A percentile compares a stretch with the other conserved stretches of the same genome.
phyloP scores from a whole-genome alignment of 2,888 invertebrate genomes.

The Apodemia mormo region DNA sequence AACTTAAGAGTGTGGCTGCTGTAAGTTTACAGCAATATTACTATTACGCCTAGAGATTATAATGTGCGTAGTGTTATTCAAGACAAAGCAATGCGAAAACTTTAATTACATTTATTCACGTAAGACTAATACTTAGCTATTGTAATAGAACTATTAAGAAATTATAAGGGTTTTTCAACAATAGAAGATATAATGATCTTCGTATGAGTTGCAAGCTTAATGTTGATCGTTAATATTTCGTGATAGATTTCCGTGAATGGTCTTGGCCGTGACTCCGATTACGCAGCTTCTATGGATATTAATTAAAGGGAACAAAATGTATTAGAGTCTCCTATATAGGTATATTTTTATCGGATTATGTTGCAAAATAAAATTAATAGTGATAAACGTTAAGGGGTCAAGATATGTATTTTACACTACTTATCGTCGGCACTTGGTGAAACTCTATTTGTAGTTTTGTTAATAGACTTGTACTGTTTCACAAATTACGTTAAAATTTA shows the following conservation, averaged over 20 bases:
- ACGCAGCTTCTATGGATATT: not conserved
- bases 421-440: too few relatives aligned
- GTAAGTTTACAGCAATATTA: too few relatives aligned
- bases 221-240: constrained; percentile 1
- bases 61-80: too few relatives aligned
- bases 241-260: constrained; percentile 8
- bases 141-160: not conserved
- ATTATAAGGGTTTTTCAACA: constrained; percentile 6
- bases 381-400: not conserved
- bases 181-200: constrained; percentile 4
- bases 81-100: too few relatives aligned
- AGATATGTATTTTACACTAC: too few relatives aligned
- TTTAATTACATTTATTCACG: too few relatives aligned
- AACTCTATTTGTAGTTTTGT: too few relatives aligned
- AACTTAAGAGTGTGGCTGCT: too few relatives aligned
- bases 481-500: too few relatives aligned
- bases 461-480: too few relatives aligned
- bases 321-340: not conserved
- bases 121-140: not conserved
- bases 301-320: constrained; percentile 4
- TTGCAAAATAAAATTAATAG: not conserved
- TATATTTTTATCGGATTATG: not conserved
- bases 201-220: not conserved
- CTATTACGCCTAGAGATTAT: too few relatives aligned
- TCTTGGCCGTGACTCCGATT: not conserved